Evolutionary conservation across 2,797 vertebrate genomes (phyloP).

Genomic region (Malurus splendens): DNA sequence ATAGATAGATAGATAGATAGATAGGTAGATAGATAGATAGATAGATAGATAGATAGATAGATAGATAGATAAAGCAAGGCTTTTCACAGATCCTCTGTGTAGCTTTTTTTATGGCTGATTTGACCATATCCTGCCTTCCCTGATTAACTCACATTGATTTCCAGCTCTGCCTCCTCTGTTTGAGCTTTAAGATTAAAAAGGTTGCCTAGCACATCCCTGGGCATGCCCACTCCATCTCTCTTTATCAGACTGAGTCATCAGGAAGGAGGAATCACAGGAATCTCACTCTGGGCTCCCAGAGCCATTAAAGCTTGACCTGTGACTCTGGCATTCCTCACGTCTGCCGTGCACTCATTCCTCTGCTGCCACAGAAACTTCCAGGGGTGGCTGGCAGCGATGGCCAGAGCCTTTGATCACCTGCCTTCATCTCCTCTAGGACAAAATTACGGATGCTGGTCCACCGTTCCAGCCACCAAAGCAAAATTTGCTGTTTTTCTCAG

Average conservation of each 20-base stretch:
- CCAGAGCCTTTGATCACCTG: conserved; percentile 19
- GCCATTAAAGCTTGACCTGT: conserved; percentile 31
- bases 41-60: too few species aligned
- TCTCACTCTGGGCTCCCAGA: background rate
- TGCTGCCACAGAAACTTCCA: background rate
- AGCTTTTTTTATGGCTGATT: background rate
- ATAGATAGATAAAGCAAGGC: background rate
- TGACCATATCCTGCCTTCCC: background rate
- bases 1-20: too few species aligned
- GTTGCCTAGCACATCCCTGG: background rate
- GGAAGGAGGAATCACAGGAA: background rate
- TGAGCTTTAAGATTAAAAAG: background rate
- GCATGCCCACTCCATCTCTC: background rate
- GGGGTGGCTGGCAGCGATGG: background rate
- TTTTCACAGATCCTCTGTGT: background rate
- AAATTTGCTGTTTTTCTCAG: background rate
- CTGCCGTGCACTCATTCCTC: background rate
- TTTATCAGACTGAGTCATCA: conserved; percentile 12
- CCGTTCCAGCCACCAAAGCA: background rate
- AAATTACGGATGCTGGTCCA: accelerated
- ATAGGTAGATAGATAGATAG: too few species aligned
- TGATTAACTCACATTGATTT: background rate
- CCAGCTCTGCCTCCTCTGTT: background rate
- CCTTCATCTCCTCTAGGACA: background rate
- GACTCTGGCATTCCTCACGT: background rate